Percentiles rank a stretch among this genome's conserved stretches.
Conservation (phyloP, 2,888 invertebrate genomes). For the Tineola bisselliella region DNA sequence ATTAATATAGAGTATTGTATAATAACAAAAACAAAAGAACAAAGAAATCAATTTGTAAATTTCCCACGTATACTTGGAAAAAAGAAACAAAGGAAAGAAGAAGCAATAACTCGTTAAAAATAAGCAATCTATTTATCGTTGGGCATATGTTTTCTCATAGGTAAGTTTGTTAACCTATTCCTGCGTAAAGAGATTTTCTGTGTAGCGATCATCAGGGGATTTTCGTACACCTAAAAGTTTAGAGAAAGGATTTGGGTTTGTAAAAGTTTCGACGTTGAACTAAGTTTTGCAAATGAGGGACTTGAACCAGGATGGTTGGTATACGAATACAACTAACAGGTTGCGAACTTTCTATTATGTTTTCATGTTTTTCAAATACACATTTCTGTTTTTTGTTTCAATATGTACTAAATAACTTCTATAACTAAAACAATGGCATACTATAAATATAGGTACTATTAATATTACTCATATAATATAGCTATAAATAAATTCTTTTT, state of each 20-base stretch:
- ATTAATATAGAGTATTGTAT: background rate
- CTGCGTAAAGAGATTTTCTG: slow-evolving; percentile 10
- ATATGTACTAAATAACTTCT: background rate
- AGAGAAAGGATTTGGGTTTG: slow-evolving; percentile 18
- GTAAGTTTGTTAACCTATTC: slow-evolving; percentile 13
- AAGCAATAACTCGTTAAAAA: slow-evolving; percentile 2
- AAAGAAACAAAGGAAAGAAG: background rate
- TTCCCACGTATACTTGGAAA: background rate
- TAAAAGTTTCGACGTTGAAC: slow-evolving; percentile 17
- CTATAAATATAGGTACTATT: too few species aligned
- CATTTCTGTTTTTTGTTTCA: slow-evolving; percentile 1
- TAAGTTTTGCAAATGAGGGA: slow-evolving; percentile 12
- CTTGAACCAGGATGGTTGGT: slow-evolving; percentile 9
- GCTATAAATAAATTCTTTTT: too few species aligned
- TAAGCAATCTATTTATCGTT: background rate
- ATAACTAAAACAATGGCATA: too few species aligned
- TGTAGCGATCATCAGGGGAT: slow-evolving; percentile 18
- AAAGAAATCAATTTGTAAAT: background rate
- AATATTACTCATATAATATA: too few species aligned
- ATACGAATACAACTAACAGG: background rate
- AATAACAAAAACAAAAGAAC: background rate
- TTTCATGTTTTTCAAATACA: background rate
- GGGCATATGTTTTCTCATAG: slow-evolving; percentile 11
- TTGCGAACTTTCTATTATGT: slow-evolving; percentile 8
- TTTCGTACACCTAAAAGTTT: slow-evolving; percentile 17